Evolutionary conservation across 2,888 invertebrate genomes (phyloP), one percentile per base, ranked within the genome.

Genomic region (Cheiracanthium punctorium): DNA sequence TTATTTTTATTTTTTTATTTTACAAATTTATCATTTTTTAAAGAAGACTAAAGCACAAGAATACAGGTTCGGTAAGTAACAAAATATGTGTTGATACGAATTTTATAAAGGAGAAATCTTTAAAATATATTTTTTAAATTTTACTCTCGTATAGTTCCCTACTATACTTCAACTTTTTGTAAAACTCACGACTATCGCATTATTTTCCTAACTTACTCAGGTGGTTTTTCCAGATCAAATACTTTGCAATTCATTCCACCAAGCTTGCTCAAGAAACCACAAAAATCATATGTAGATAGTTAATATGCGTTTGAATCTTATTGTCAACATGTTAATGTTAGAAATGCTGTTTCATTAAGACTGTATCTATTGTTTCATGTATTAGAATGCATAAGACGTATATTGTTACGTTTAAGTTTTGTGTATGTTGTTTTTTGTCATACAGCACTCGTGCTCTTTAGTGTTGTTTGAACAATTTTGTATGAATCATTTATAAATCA

Each of bases 391-490:
- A 73, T 69, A 52, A 72, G 14, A 72, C 58, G 67, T 70, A 70
- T 70, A 70, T 30, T 79, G 84, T 84, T 79, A 72, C 76, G 72
- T 72, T 77, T 24, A 82, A 77, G 76, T 65, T 84, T 82, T 84
- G 52, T 65, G 82, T 84, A 71, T 67, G 43, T 10, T 85, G 37
- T 67, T 85, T 85, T 84, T 41, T 70, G 58, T 48, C 73, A 30
- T 73, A 37, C 37, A 52, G 58, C 58, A 74, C 69, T 73, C 73
- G 73, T 74, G 84, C 77, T 79, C 73, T 48, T 79, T 79, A 79
- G 74, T 79, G 77, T 79, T 79, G 79, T 79, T 79, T 76, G 37
- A 67, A 48, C 79, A 79, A 73, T 79, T 85, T 85, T 85, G 84
- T 85, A 85, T 79, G 79, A 73, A 79, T 79, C 70, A 79, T 79